Conservation (phyloP, 2,113 vertebrate genomes). For the Notothenia coriiceps region DNA sequence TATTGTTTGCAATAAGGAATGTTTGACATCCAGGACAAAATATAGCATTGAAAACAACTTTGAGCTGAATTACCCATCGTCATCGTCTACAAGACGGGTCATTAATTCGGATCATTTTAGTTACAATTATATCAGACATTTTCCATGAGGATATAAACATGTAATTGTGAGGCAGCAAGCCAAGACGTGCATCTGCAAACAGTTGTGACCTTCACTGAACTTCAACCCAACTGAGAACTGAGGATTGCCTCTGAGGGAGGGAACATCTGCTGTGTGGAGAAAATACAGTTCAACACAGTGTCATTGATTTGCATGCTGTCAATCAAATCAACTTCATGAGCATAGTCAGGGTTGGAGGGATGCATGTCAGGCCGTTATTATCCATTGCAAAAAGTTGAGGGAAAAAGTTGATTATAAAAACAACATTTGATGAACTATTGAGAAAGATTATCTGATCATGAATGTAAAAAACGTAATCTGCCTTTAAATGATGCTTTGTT, state of each 20-base stretch:
- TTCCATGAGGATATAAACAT: neutral
- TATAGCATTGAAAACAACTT: neutral
- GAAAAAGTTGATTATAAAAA: neutral
- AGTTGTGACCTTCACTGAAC: neutral
- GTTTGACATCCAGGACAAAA: neutral
- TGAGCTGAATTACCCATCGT: neutral
- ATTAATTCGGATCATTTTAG: neutral
- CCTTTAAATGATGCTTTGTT: neutral
- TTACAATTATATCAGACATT: neutral
- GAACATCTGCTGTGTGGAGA: constrained; percentile 5
- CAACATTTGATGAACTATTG: neutral
- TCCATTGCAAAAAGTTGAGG: neutral
- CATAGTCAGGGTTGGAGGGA: constrained; percentile 16
- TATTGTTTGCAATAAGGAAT: neutral
- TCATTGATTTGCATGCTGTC: constrained; percentile 27
- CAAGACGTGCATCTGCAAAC: neutral
- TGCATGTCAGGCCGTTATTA: too few species aligned
- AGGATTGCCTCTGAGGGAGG: neutral
- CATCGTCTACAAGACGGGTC: neutral
- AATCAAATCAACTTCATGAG: constrained; percentile 1
- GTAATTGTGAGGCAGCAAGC: neutral
- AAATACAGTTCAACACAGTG: neutral
- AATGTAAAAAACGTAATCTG: constrained; percentile 24
- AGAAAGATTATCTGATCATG: neutral
- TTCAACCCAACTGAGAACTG: neutral